Base-by-base conservation (phyloP, 2,113 vertebrate species). In the Sorex araneus region DNA sequence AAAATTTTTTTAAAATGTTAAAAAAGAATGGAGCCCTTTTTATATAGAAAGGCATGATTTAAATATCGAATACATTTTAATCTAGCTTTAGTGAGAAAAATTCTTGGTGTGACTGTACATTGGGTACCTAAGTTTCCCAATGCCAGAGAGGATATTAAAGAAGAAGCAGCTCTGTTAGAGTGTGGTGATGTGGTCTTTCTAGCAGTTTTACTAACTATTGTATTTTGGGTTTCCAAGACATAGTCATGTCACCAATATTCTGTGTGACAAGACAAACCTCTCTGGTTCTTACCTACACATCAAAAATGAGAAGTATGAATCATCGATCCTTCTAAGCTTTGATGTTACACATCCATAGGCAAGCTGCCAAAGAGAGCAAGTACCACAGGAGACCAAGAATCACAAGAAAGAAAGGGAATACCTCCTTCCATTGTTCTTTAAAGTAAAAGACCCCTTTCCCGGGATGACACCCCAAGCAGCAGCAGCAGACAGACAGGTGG, bases 21-120 rank as follows among this genome's bases (percentile, higher is more conserved):
- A n/a, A n/a, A n/a, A n/a, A n/a, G n/a, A n/a, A n/a, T n/a, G n/a
- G n/a, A n/a, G n/a, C 23, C 12, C 25, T 89, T 54, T n/a, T 28
- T 47, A 47, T 45, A 66, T 9, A 70, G 45, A 21, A 91, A 87
- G 66, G n/a, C 19, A 8, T 6, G 50, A 40, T 27, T 45, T 47
- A 10, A 75, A 78, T 27, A 57, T 25, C 43, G 2, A 57, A 18
- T 2, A 81, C 47, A 63, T 43, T 40, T 84, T 66, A 85, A 30
- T 15, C 76, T 86, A 43, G 77, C 18, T 73, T 77, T 47, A 67
- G 19, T 30, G 25, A 87, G 87, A 84, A 71, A 81, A 34, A 76
- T 40, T 19, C 4, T 32, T 80, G 60, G 6, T 19, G 25, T 34
- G 66, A 27, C 40, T 90, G 7, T 34, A 12, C 63, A 23, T 0